phyloP scores from a whole-genome alignment of 2,888 invertebrate genomes.

The Enchytraeus crypticus region DNA sequence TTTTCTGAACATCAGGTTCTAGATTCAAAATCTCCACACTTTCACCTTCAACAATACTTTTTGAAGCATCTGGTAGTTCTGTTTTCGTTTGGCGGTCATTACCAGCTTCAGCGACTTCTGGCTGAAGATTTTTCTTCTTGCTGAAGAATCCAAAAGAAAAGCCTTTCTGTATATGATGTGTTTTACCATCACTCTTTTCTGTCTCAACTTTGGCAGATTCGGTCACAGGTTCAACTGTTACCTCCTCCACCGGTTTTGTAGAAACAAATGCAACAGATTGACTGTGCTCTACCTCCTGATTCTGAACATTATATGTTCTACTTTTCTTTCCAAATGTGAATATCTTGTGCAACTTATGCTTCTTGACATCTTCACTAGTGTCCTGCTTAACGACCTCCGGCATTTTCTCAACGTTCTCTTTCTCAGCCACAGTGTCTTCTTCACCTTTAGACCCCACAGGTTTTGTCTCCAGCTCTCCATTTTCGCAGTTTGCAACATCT shows the following conservation, averaged over 20 bases:
- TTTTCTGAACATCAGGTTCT: not conserved
- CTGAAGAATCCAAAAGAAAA: not conserved
- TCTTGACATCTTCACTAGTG: conserved; percentile 1
- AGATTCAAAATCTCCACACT: not conserved
- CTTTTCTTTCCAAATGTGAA: conserved; percentile 6
- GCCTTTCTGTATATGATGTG: not conserved
- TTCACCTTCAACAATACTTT: not conserved
- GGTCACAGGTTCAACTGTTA: not conserved
- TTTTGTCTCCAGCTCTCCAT: not conserved
- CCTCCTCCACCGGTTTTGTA: not conserved
- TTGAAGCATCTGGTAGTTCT: not conserved
- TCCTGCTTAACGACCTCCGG: not conserved
- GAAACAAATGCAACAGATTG: not conserved
- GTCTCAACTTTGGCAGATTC: not conserved
- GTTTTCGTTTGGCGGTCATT: not conserved
- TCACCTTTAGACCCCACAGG: not conserved
- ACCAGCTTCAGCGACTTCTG: not conserved
- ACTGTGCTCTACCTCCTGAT: not conserved
- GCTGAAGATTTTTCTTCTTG: not conserved
- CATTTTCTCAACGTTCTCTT: not conserved
- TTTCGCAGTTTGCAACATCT: not conserved
- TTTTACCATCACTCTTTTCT: not conserved
- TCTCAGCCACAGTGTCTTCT: not conserved
- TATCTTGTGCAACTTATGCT: not conserved
- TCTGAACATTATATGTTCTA: not conserved